Percentiles rank a stretch among this genome's conserved stretches.
Conservation (phyloP, 2,797 vertebrate species). For the Danio tinwini region DNA sequence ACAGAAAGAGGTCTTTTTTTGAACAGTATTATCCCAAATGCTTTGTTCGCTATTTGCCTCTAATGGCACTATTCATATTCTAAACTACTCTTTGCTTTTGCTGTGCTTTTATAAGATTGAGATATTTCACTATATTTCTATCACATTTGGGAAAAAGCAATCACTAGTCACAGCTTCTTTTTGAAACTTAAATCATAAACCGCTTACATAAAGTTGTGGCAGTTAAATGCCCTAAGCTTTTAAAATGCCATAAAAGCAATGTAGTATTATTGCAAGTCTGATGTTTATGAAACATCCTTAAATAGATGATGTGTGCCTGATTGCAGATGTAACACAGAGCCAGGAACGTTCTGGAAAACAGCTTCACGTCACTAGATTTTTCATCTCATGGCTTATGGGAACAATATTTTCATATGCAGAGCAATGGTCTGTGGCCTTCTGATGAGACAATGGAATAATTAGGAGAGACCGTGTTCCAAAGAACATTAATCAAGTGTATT, state of each 20-base stretch:
- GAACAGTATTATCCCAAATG: neutral
- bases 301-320: neutral
- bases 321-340: neutral
- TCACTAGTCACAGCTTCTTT: conserved; percentile 9
- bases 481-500: conserved; percentile 81
- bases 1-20: neutral
- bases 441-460: conserved; percentile 71
- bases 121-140: neutral
- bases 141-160: neutral
- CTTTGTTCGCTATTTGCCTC: neutral
- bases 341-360: neutral
- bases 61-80: conserved; percentile 3
- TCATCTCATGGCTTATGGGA: conserved; percentile 43
- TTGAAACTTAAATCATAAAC: conserved; percentile 1
- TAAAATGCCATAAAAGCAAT: conserved; percentile 17
- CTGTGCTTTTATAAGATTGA: neutral
- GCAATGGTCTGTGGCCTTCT: conserved; percentile 63
- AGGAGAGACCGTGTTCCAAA: conserved; percentile 60
- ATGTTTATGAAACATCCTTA: neutral
- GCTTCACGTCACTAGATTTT: conserved; percentile 62
- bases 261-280: conserved; percentile 1
- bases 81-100: neutral
- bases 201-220: conserved; percentile 2
- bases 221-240: neutral
- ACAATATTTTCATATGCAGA: conserved; percentile 70